These are phyloP conservation scores for Orthosia incerta DNA, from an alignment of 2,888 invertebrate species.

Conservation along the genomic window DNA sequence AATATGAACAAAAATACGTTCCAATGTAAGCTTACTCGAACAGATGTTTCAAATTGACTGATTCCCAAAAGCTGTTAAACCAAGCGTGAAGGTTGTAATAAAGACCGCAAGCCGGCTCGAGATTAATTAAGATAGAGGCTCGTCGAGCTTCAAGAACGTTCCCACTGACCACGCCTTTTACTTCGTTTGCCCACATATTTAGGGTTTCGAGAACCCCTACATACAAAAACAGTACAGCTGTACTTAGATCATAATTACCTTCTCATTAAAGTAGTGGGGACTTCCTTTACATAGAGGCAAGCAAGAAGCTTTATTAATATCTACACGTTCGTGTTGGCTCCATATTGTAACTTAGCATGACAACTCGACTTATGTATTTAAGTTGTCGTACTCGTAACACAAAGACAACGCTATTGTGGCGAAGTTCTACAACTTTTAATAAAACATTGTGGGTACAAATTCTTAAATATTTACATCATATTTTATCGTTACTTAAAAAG, in stretches of 20 bases:
- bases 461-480: slow-evolving; percentile 27
- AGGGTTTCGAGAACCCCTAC: slow-evolving; percentile 40
- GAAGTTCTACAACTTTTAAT: slow-evolving; percentile 45
- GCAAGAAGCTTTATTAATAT: slow-evolving; percentile 41
- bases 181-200: slow-evolving; percentile 69
- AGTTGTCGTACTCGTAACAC: slow-evolving; percentile 35
- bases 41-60: slow-evolving; percentile 82
- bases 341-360: slow-evolving; percentile 42
- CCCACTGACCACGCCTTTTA: slow-evolving; percentile 78
- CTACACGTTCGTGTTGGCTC: slow-evolving; percentile 34
- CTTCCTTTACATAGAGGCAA: slow-evolving; percentile 22
- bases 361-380: slow-evolving; percentile 38
- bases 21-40: slow-evolving; percentile 66
- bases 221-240: slow-evolving; percentile 29
- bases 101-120: slow-evolving; percentile 79
- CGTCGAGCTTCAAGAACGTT: slow-evolving; percentile 75
- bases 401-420: slow-evolving; percentile 36
- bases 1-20: slow-evolving; percentile 64
- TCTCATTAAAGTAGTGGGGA: slow-evolving; percentile 41
- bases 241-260: slow-evolving; percentile 36
- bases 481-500: slow-evolving; percentile 27
- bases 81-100: slow-evolving; percentile 85
- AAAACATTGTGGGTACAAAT: slow-evolving; percentile 44
- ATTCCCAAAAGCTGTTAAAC: slow-evolving; percentile 82
- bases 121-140: slow-evolving; percentile 86